These are phyloP conservation scores for Willowsia nigromaculata DNA, from an alignment of 2,888 invertebrate species.

Conservation along the genomic window DNA sequence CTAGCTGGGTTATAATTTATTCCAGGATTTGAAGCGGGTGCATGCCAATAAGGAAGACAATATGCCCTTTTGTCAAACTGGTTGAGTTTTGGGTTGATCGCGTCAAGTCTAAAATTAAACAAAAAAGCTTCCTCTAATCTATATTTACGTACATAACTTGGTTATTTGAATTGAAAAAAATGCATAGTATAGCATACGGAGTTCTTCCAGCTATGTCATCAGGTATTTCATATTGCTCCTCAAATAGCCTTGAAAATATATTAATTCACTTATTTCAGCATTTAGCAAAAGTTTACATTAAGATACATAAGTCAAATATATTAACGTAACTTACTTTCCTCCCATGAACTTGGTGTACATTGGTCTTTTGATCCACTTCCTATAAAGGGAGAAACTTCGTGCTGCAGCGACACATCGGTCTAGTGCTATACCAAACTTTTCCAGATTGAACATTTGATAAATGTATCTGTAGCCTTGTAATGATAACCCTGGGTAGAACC, in stretches of 20 bases:
- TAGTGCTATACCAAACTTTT: slow-evolving; percentile 56
- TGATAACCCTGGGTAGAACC: slow-evolving; percentile 73
- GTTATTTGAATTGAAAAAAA: not conserved
- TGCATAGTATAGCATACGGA: not conserved
- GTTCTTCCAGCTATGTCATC: slow-evolving; percentile 51
- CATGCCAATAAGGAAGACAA: slow-evolving; percentile 70
- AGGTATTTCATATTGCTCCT: slow-evolving; percentile 54
- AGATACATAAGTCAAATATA: too few species aligned
- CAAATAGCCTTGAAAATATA: slow-evolving; percentile 59
- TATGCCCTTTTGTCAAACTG: slow-evolving; percentile 66
- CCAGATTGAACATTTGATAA: slow-evolving; percentile 72
- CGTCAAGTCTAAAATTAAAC: slow-evolving; percentile 52
- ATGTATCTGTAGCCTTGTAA: slow-evolving; percentile 67
- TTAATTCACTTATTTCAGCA: too few species aligned
- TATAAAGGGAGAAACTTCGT: slow-evolving; percentile 63
- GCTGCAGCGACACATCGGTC: slow-evolving; percentile 74
- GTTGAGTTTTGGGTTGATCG: slow-evolving; percentile 48
- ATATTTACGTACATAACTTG: not conserved
- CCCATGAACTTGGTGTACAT: slow-evolving; percentile 54
- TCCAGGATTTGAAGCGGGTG: slow-evolving; percentile 66
- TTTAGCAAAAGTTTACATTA: too few species aligned
- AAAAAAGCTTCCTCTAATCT: not conserved
- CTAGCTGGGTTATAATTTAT: slow-evolving; percentile 57
- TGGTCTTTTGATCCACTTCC: slow-evolving; percentile 71
- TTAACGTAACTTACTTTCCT: slow-evolving; percentile 48